Conservation (phyloP, 2,113 vertebrate genomes). For the Nesoenas mayeri region DNA sequence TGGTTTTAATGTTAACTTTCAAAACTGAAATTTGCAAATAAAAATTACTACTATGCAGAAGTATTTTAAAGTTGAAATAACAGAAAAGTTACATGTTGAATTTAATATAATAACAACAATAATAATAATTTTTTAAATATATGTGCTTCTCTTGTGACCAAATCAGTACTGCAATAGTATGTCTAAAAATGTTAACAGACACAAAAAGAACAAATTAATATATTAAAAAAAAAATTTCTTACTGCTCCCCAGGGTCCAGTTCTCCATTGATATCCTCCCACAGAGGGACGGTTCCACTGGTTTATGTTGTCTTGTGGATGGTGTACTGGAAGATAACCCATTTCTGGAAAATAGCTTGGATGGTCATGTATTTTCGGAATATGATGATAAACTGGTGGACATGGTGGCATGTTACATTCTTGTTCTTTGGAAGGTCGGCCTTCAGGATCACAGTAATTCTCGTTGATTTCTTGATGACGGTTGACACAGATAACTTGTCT, state of each 20-base stretch:
- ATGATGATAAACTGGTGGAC: constrained; percentile 75
- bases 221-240: constrained; percentile 63
- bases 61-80: background rate
- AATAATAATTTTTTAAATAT: background rate
- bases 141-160: background rate
- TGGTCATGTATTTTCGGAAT: constrained; percentile 74
- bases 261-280: constrained; percentile 89
- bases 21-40: background rate
- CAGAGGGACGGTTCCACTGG: constrained; percentile 79
- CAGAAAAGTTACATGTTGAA: background rate
- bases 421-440: constrained; percentile 79
- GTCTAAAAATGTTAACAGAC: background rate
- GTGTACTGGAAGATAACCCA: constrained; percentile 72
- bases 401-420: constrained; percentile 82
- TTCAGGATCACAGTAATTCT: constrained; percentile 86
- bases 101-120: background rate
- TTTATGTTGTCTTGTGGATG: constrained; percentile 77
- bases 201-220: background rate
- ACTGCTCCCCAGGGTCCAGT: constrained; percentile 97
- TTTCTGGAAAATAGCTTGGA: constrained; percentile 69
- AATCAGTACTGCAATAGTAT: background rate
- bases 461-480: constrained; percentile 85
- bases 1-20: background rate
- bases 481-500: constrained; percentile 88
- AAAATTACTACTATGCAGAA: background rate